These are phyloP conservation scores for Notamacropus eugenii DNA, from an alignment of 2,797 vertebrate genomes.

Conservation along the genomic window DNA sequence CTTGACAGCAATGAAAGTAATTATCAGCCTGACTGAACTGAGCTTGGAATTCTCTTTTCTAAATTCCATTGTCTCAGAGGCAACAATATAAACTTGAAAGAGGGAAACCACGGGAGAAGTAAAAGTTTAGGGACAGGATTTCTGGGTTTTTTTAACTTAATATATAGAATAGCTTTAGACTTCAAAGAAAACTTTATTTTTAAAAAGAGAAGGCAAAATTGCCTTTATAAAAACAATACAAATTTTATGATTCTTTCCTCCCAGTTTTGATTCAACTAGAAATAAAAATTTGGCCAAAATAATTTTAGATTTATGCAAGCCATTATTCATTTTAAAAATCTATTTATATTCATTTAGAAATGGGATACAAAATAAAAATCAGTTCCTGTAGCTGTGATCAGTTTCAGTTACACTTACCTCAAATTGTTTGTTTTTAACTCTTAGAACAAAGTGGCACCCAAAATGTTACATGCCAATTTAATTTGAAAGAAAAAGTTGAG, in stretches of 20 bases:
- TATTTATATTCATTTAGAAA: slow-evolving; percentile 44
- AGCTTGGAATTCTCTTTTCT: slow-evolving; percentile 39
- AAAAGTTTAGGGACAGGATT: slow-evolving; percentile 42
- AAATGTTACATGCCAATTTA: slow-evolving; percentile 15
- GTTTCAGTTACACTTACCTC: slow-evolving; percentile 33
- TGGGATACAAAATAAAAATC: slow-evolving; percentile 42
- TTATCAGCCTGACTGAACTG: background rate
- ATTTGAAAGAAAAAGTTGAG: slow-evolving; percentile 52
- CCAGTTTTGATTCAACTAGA: slow-evolving; percentile 54
- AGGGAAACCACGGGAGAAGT: slow-evolving; percentile 16
- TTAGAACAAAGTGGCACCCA: slow-evolving; percentile 37
- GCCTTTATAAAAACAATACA: background rate
- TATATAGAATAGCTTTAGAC: slow-evolving; percentile 48
- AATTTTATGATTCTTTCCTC: slow-evolving; percentile 23
- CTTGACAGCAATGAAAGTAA: slow-evolving; percentile 19
- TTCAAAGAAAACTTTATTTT: slow-evolving; percentile 49
- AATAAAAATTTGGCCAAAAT: slow-evolving; percentile 44
- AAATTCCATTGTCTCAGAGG: slow-evolving; percentile 51
- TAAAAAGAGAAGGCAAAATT: background rate
- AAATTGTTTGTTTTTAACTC: slow-evolving; percentile 54
- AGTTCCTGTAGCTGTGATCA: slow-evolving; percentile 48
- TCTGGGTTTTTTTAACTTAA: slow-evolving; percentile 52
- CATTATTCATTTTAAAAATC: slow-evolving; percentile 29
- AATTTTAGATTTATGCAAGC: slow-evolving; percentile 34
- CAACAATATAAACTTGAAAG: slow-evolving; percentile 56